Evolutionary conservation across 2,113 vertebrate genomes (phyloP), one percentile per base, ranked within the genome.

Genomic region (Heloderma charlesbogerti): DNA sequence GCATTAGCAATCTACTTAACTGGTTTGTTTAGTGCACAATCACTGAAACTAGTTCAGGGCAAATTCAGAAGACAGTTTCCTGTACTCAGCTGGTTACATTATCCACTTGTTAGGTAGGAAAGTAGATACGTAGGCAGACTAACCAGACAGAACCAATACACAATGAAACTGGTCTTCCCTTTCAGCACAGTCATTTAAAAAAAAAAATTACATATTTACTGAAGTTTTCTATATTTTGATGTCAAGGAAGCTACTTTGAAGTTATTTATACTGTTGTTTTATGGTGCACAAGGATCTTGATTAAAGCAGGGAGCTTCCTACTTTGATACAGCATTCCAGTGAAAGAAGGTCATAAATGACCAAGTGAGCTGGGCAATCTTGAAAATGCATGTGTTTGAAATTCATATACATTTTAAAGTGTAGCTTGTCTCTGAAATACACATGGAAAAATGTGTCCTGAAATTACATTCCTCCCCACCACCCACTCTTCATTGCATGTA

Each of bases 181-280:
- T 83, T 20, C 1, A 78, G 89, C 93, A 79, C 15, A 54, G 3
- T 83, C 3, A 1, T 9, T 6, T 27, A 81, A 25, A 10, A 29
- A 51, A 5, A 84, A 84, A n/a, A n/a, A n/a, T 86, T 91, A 48
- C 31, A 6, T 60, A 71, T 75, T 92, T 29, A 54, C 13, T 87
- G 25, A 75, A 12, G 77, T 45, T 5, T 85, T 86, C 45, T 72
- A 51, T 45, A 72, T 67, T 71, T 51, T 86, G 15, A 78, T 78
- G 45, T 51, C 22, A 88, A 72, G 90, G 87, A 3, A 71, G n/a
- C 66, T 88, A 27, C 78, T 93, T 0, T 3, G 22, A 87, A 15
- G 1, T 66, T 72, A 43, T 82, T 87, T 0, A 16, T 80, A 40
- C 34, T n/a, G 8, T 54, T 22, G 45, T 9, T 20, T 69, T 77